Percentiles rank a stretch among this genome's conserved stretches.
phyloP scores from a whole-genome alignment of 2,888 invertebrate species.

The Hemistola chrysoprasaria region DNA sequence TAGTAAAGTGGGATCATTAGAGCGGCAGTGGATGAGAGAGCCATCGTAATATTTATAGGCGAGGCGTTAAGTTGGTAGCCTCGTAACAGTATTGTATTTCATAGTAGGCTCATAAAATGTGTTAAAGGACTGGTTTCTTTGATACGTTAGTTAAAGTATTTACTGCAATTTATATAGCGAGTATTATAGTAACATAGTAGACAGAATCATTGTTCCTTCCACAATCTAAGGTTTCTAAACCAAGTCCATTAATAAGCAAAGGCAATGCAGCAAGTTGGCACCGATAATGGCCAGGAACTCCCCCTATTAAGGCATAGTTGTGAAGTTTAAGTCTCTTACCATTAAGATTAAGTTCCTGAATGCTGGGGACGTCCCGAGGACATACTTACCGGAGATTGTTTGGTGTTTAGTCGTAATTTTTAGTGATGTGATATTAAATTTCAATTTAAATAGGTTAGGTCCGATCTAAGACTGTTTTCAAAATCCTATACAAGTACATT shows the following conservation, averaged over 20 bases:
- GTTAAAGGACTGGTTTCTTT: constrained; percentile 2
- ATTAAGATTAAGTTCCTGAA: constrained; percentile 45
- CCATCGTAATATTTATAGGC: constrained; percentile 47
- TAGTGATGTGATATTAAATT: too few species aligned
- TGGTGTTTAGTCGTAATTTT: constrained; percentile 27
- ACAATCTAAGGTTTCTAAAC: too few species aligned
- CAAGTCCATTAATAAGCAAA: constrained; percentile 20
- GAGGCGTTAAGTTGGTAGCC: constrained; percentile 33
- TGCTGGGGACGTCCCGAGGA: constrained; percentile 28
- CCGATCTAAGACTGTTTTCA: too few species aligned
- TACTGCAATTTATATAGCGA: too few species aligned
- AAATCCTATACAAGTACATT: too few species aligned
- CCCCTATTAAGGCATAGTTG: constrained; percentile 47
- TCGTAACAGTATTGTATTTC: constrained; percentile 13
- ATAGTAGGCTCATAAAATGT: constrained; percentile 4
- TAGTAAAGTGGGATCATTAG: constrained; percentile 44
- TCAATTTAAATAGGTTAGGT: too few species aligned
- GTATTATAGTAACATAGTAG: too few species aligned
- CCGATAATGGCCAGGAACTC: constrained; percentile 47
- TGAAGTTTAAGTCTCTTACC: constrained; percentile 37
- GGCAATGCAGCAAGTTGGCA: constrained; percentile 22
- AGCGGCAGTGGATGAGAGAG: constrained; percentile 34
- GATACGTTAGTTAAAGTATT: too few species aligned
- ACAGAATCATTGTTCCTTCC: too few species aligned
- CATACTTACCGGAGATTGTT: constrained; percentile 30